Evolutionary conservation across 2,888 invertebrate species (phyloP).

Genomic region (Muschampia plurimacula): DNA sequence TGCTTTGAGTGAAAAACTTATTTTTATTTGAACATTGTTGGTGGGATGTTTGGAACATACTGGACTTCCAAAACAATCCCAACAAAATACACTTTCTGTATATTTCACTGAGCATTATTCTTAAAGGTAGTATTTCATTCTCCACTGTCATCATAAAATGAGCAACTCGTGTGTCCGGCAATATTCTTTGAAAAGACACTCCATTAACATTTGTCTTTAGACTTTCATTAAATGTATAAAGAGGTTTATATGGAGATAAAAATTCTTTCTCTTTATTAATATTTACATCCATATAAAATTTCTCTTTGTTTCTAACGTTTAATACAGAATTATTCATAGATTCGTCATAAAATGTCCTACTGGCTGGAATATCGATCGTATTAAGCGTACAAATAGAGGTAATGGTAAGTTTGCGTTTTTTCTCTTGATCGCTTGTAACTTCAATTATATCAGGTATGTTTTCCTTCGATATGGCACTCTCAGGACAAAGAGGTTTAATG

Average conservation of each 20-base stretch:
- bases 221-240: not conserved
- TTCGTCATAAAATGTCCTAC: not conserved
- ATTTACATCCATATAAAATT: conserved; percentile 2
- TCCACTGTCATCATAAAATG: conserved; percentile 63
- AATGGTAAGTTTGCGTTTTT: conserved; percentile 50
- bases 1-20: conserved; percentile 30
- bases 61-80: conserved; percentile 48
- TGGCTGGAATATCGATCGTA: conserved; percentile 50
- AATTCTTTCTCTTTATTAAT: not conserved
- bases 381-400: conserved; percentile 63
- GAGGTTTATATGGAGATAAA: not conserved
- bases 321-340: not conserved
- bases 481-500: not conserved
- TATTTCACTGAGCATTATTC: conserved; percentile 64
- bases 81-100: conserved; percentile 61
- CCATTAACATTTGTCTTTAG: not conserved
- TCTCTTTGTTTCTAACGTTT: not conserved
- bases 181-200: conserved; percentile 45
- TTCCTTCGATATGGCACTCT: not conserved
- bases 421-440: not conserved
- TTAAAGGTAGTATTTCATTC: conserved; percentile 68
- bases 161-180: conserved; percentile 63
- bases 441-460: not conserved
- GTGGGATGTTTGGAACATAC: not conserved
- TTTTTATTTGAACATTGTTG: conserved; percentile 21